Conservation (phyloP, 1,140 invertebrate species). For the Diorhabda carinulata region DNA sequence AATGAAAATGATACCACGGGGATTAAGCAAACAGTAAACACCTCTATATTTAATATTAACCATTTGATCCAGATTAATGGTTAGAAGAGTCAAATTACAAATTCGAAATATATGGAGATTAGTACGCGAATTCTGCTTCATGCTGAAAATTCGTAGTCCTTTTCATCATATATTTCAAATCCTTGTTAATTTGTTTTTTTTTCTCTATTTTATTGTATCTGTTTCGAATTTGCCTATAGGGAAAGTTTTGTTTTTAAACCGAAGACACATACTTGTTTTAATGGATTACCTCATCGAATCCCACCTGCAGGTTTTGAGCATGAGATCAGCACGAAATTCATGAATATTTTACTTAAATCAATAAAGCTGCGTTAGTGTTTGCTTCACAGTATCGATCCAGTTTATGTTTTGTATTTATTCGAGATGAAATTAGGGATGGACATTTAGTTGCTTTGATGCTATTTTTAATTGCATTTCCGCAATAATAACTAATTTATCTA, state of each 20-base stretch:
- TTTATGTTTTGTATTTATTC: slow-evolving; percentile 1
- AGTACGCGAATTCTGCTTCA: background rate
- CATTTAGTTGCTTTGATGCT: no score
- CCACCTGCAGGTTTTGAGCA: slow-evolving; percentile 22
- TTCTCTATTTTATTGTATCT: no score
- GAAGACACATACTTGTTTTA: no score
- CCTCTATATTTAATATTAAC: background rate
- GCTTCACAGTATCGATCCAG: slow-evolving; percentile 7
- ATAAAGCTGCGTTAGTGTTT: slow-evolving; percentile 19
- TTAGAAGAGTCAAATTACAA: background rate
- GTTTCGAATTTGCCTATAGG: background rate
- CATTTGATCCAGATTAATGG: background rate
- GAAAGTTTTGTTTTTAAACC: background rate
- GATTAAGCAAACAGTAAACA: slow-evolving; percentile 2
- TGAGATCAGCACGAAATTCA: slow-evolving; percentile 13
- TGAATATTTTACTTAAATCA: slow-evolving; percentile 31
- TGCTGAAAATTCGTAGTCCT: no score
- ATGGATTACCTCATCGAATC: slow-evolving; percentile 24
- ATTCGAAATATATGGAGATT: background rate
- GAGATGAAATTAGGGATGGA: background rate
- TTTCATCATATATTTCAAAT: no score
- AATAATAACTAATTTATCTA: no score
- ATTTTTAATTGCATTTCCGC: no score
- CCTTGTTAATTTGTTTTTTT: no score
- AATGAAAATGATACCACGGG: background rate